Evolutionary conservation across 2,113 vertebrate species (phyloP), one percentile per base, ranked within the genome.

Genomic region (Salvelinus namaycush): DNA sequence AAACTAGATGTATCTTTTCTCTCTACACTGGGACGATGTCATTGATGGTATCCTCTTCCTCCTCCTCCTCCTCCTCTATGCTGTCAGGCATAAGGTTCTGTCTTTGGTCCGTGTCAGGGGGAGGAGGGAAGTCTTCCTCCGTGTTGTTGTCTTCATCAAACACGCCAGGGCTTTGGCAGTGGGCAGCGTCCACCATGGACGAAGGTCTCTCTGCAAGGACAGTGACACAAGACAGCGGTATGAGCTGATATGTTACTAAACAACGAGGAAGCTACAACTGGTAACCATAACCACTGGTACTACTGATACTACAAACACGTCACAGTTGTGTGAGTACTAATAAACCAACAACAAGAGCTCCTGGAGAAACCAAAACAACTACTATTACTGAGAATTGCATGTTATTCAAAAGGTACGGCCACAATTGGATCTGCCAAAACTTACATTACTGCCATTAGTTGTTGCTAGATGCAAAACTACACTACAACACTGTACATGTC

Each of bases 41-140:
- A 67, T 29, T 16, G 29, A 8, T 34, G 31, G 67, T 18, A 16
- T 48, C 20, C 4, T 48, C 39, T 1, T 49, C 34, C 22, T 49
- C 34, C 44, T 34, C 31, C 31, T 31, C 31, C 1, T 48, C 34
- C 3, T 49, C 34, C 39, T 48, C 31, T n/a, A 9, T n/a, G 88
- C 92, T 77, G 92, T 91, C 74, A 90, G 93, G 72, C 87, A 91
- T 67, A 89, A 83, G 0, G 94, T 94, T 90, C 88, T 93, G 70
- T 88, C 89, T 27, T 92, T 85, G 79, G 92, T 86, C 68, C 67
- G 84, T 16, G 84, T 91, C 77, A 22, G 59, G 59, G 14, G 51
- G 16, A 16, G 51, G 51, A 54, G 51, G 14, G 51, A 54, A 18
- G 14, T 92, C 94, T 62, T 87, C 86, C 29, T 94, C 24, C 14